A percentile compares a stretch with the other conserved stretches of the same genome.
Evolutionary conservation across 2,797 vertebrate species (phyloP).

Genomic region (Tenualosa ilisha): DNA sequence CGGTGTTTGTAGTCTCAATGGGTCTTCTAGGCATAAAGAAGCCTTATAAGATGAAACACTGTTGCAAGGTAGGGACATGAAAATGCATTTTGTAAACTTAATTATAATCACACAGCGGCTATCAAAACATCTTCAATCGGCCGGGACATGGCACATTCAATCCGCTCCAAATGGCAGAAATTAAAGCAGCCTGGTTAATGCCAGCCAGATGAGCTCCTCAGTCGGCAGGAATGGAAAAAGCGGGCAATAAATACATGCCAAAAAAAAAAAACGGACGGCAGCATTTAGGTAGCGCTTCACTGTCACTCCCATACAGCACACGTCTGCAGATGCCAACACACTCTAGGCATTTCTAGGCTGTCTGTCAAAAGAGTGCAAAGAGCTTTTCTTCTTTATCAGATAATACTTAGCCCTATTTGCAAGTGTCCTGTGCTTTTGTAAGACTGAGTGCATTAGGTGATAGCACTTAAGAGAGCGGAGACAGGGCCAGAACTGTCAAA

Average conservation of each 20-base stretch:
- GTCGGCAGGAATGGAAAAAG: background rate
- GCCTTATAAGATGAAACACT: background rate
- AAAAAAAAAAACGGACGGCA: background rate
- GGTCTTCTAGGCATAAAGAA: background rate
- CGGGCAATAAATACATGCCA: background rate
- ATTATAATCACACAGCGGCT: background rate
- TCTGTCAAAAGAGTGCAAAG: constrained; percentile 36
- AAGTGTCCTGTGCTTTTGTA: constrained; percentile 24
- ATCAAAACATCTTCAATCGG: background rate
- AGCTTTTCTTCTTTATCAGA: constrained; percentile 26
- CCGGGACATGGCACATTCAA: background rate
- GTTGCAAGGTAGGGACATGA: background rate
- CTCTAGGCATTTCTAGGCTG: constrained; percentile 52
- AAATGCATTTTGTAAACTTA: background rate
- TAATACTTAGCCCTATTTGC: constrained; percentile 28
- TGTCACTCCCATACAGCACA: constrained; percentile 40
- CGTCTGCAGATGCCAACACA: constrained; percentile 37
- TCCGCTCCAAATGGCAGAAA: background rate
- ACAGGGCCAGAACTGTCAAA: background rate
- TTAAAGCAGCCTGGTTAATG: background rate
- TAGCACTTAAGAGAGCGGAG: background rate
- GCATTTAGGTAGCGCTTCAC: background rate
- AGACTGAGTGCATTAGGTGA: constrained; percentile 13
- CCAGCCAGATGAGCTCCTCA: background rate
- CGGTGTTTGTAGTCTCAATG: background rate